Conservation (phyloP, 2,888 invertebrate genomes). For the Polylopha cassiicola region DNA sequence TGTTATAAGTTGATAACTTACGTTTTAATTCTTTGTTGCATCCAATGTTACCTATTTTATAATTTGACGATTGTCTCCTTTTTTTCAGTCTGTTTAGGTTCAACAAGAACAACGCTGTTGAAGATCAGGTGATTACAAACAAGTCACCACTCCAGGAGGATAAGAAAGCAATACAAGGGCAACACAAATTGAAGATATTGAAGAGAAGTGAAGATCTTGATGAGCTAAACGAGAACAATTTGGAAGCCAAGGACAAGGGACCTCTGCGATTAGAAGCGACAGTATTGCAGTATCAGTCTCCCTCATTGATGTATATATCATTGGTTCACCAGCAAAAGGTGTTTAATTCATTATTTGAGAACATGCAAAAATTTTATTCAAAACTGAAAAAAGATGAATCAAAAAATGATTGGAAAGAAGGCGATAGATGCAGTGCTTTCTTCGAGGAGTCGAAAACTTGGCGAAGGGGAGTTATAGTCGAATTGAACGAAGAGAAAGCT, state of each 20-base stretch:
- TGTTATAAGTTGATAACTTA: no score
- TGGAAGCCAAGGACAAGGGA: conserved; percentile 64
- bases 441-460: conserved; percentile 75
- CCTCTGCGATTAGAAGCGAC: conserved; percentile 69
- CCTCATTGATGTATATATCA: conserved; percentile 79
- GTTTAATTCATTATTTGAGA: conserved; percentile 64
- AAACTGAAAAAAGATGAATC: conserved; percentile 34
- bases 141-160: conserved; percentile 39
- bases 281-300: conserved; percentile 70
- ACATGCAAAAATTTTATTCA: conserved; percentile 74
- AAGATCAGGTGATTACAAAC: conserved; percentile 44
- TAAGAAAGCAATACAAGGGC: conserved; percentile 26
- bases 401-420: conserved; percentile 66
- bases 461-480: conserved; percentile 77
- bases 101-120: conserved; percentile 38
- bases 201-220: conserved; percentile 29
- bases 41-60: no score
- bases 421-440: conserved; percentile 66
- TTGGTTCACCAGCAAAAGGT: conserved; percentile 62
- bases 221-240: conserved; percentile 35
- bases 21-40: no score
- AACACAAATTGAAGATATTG: conserved; percentile 36
- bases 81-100: conserved; percentile 52
- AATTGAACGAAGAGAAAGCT: conserved; percentile 50
- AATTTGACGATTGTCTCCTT: no score